phyloP scores from a whole-genome alignment of 2,797 vertebrate species.

The Sebastes iracundus region DNA sequence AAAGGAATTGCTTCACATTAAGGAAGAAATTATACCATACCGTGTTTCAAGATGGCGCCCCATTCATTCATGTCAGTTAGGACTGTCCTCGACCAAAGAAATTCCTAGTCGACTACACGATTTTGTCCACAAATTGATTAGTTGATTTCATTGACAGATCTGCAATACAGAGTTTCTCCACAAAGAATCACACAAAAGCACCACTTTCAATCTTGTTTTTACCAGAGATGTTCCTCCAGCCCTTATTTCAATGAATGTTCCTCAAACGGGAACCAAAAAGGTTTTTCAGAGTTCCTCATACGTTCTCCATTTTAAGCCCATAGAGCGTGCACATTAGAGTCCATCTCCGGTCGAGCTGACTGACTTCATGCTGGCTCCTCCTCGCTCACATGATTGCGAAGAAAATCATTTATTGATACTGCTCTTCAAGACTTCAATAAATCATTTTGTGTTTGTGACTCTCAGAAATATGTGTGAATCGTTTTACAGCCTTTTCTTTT shows the following conservation, averaged over 20 bases:
- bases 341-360: neutral
- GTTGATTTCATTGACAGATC: too few species aligned
- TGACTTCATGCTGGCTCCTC: neutral
- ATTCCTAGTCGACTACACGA: too few species aligned
- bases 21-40: neutral
- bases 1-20: neutral
- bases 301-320: too few species aligned
- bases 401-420: neutral
- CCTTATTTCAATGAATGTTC: neutral
- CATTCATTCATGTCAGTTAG: neutral
- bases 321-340: neutral
- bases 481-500: neutral
- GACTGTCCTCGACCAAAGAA: too few species aligned
- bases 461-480: neutral
- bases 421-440: neutral
- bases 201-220: accelerated
- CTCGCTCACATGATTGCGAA: neutral
- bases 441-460: neutral
- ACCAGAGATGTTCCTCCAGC: too few species aligned
- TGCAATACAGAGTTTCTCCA: too few species aligned
- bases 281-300: neutral
- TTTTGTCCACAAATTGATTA: too few species aligned
- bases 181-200: too few species aligned
- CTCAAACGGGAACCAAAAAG: neutral
- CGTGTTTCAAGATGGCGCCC: neutral